These are phyloP conservation scores for Chaunax sp. DNA, from an alignment of 2,797 vertebrate genomes.

Conservation along the genomic window DNA sequence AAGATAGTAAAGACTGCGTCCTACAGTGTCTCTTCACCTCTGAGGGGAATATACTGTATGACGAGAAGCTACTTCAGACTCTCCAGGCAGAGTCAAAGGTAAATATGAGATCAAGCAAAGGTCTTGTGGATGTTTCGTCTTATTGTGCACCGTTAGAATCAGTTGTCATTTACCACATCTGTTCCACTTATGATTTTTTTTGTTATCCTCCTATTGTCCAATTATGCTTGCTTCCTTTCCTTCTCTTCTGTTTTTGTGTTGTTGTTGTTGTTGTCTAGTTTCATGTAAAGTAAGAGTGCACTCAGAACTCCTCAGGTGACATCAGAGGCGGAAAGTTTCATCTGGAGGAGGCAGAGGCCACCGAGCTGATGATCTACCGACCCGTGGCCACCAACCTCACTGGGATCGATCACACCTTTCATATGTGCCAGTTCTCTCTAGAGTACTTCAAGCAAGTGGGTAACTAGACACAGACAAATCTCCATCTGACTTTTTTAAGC, in stretches of 20 bases:
- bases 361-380: conserved; percentile 85
- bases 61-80: conserved; percentile 86
- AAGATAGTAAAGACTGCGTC: conserved; percentile 86
- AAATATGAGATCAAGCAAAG: conserved; percentile 6
- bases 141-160: too few relatives aligned
- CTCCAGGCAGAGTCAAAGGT: conserved; percentile 89
- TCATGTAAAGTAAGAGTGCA: too few relatives aligned
- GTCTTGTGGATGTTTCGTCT: too few relatives aligned
- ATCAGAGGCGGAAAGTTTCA: conserved; percentile 83
- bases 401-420: conserved; percentile 89
- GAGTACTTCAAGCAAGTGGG: conserved; percentile 90
- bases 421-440: conserved; percentile 89
- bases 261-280: too few relatives aligned
- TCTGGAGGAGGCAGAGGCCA: conserved; percentile 85
- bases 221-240: too few relatives aligned
- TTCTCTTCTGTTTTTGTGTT: too few relatives aligned
- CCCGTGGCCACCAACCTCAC: conserved; percentile 86
- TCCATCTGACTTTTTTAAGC: background rate
- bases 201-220: background rate
- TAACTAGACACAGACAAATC: background rate
- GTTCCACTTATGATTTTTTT: too few relatives aligned
- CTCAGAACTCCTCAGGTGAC: conserved; percentile 83
- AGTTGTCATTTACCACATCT: too few relatives aligned
- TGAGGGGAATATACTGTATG: conserved; percentile 87
- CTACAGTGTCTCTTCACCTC: conserved; percentile 87